phyloP scores from a whole-genome alignment of 1,140 invertebrate species.

The Paracyclopina nana region DNA sequence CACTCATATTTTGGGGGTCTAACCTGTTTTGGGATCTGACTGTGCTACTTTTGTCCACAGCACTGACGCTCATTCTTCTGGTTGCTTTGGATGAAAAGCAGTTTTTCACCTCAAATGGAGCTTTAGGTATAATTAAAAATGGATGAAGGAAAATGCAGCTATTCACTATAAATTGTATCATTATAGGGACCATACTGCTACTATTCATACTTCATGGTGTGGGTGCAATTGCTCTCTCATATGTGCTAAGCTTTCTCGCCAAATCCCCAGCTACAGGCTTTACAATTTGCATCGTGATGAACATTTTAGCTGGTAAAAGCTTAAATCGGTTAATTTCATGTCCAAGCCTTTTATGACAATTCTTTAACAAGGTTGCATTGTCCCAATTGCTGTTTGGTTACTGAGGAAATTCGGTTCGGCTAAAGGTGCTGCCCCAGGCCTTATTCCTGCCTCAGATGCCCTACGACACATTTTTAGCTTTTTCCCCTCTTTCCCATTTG shows the following conservation, averaged over 20 bases:
- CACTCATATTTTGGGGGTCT: constrained; percentile 9
- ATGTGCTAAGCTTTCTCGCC: not conserved
- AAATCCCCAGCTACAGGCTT: not conserved
- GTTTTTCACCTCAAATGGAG: not conserved
- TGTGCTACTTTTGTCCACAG: not conserved
- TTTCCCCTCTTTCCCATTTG: not conserved
- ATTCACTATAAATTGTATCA: not conserved
- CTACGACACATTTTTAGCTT: not conserved
- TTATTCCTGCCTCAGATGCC: not conserved
- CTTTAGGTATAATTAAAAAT: not conserved
- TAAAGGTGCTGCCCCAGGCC: not conserved
- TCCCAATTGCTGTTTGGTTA: not conserved
- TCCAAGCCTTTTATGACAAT: no score
- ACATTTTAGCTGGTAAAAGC: not conserved
- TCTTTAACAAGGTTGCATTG: no score
- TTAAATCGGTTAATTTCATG: no score
- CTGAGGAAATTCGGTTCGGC: not conserved
- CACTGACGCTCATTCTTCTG: not conserved
- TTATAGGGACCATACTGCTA: constrained; percentile 8
- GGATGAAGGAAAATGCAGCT: no score
- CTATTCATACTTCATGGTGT: not conserved
- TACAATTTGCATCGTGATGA: not conserved
- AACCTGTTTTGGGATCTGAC: constrained; percentile 7
- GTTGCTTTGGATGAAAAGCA: not conserved
- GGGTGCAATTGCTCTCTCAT: not conserved